Evolutionary conservation across 2,113 vertebrate genomes (phyloP).

Genomic region (Xenopus laevis): DNA sequence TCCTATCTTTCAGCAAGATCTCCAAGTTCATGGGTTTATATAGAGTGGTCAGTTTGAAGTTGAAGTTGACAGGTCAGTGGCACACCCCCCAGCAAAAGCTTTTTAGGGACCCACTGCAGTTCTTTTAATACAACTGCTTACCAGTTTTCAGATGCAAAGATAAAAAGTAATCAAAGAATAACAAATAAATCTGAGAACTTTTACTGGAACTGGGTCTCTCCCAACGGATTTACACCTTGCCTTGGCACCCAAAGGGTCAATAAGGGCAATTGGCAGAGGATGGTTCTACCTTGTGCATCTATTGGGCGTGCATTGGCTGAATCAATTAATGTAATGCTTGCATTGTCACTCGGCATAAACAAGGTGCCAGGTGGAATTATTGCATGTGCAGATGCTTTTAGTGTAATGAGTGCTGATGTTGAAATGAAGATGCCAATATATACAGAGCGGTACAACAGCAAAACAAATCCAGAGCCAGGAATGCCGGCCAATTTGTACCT

Average conservation of each 20-base stretch:
- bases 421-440: neutral
- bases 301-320: neutral
- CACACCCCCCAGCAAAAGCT: too few species aligned
- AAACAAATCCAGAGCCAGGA: neutral
- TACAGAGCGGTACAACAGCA: neutral
- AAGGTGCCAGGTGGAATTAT: constrained; percentile 37
- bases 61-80: too few species aligned
- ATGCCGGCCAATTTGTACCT: neutral
- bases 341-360: constrained; percentile 8
- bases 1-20: too few species aligned
- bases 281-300: neutral
- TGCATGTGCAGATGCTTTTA: constrained; percentile 19
- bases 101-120: too few species aligned
- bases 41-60: too few species aligned
- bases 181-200: constrained; percentile 41
- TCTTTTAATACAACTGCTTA: too few species aligned
- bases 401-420: neutral
- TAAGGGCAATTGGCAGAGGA: neutral
- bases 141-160: too few species aligned
- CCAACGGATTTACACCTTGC: constrained; percentile 24
- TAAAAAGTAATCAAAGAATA: neutral
- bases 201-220: constrained; percentile 20
- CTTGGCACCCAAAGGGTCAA: constrained; percentile 47
- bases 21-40: too few species aligned
- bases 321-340: constrained; percentile 7